Evolutionary conservation across 2,113 vertebrate genomes (phyloP), one percentile per base, ranked within the genome.

Genomic region (Calypte anna): DNA sequence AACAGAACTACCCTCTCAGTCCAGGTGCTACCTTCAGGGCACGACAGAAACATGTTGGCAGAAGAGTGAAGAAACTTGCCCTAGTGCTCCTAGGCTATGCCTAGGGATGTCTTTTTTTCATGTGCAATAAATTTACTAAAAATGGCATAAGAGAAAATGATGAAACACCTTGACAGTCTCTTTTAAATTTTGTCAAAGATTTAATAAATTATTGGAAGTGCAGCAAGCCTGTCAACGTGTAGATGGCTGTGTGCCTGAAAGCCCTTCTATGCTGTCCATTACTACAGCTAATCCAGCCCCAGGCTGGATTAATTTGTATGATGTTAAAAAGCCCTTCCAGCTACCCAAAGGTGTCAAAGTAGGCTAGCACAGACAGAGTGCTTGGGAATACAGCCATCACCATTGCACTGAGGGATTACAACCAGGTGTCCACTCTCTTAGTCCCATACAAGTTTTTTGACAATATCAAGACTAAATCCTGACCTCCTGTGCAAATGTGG

Each of bases 1-100:
- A 93, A 58, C 28, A 91, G 74, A 96, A 53, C 77, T 94, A 86
- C 74, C 73, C 72, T 96, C 89, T 95, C 78, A 1, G 96, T 91
- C 91, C 97, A 97, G 92, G 90, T 97, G 96, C 79, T 96, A 92
- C 96, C 97, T 97, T 67, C 94, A 95, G 97, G 97, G 96, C 96
- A 97, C 66, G 40, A 96, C 58, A 94, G 96, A 93, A 93, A 83
- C 86, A 67, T 82, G 78, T 82, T 96, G 92, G 95, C 93, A 94
- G 91, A 92, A 81, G 63, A 89, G 69, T 1, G 40, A 88, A 78
- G 36, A 87, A 95, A 83, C 74, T 90, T 96, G 91, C 82, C 85
- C 94, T 94, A 58, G 40, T 77, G 70, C 91, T 97, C 74, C 82
- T 96, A 61, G 94, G 95, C 82, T 96, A 86, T 96, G 94, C 96